Conservation (phyloP, 2,113 vertebrate species). For the Oophaga pumilio region DNA sequence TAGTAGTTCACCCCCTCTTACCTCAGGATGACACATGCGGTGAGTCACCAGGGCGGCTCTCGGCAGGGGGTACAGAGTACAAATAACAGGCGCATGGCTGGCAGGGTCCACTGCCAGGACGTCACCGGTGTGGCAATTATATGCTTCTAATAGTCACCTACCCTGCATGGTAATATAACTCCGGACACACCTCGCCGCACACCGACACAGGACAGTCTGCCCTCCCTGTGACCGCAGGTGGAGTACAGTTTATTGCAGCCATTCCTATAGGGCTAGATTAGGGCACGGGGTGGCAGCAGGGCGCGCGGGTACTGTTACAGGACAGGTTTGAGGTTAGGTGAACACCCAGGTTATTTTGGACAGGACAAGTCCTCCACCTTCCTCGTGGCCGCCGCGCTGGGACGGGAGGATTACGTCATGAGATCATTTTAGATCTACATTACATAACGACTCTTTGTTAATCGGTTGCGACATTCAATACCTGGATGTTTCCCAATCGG, state of each 20-base stretch:
- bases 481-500: neutral
- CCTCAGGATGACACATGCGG: neutral
- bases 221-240: neutral
- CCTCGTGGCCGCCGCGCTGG: neutral
- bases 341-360: neutral
- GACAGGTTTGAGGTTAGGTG: neutral
- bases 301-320: neutral
- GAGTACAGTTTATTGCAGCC: neutral
- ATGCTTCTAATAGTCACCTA: slow-evolving; percentile 16
- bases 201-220: neutral
- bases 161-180: neutral
- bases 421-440: neutral
- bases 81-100: slow-evolving; percentile 12
- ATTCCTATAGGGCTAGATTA: neutral
- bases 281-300: neutral
- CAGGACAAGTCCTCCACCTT: neutral
- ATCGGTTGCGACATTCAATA: neutral
- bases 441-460: neutral
- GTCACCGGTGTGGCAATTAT: neutral
- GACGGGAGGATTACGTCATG: neutral
- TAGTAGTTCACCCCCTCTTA: too few relatives aligned
- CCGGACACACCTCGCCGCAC: slow-evolving; percentile 9
- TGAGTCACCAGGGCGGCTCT: slow-evolving; percentile 43
- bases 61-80: neutral
- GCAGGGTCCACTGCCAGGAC: neutral